Evolutionary conservation across 2,888 invertebrate genomes (phyloP).

Genomic region (Lycaena phlaeas): DNA sequence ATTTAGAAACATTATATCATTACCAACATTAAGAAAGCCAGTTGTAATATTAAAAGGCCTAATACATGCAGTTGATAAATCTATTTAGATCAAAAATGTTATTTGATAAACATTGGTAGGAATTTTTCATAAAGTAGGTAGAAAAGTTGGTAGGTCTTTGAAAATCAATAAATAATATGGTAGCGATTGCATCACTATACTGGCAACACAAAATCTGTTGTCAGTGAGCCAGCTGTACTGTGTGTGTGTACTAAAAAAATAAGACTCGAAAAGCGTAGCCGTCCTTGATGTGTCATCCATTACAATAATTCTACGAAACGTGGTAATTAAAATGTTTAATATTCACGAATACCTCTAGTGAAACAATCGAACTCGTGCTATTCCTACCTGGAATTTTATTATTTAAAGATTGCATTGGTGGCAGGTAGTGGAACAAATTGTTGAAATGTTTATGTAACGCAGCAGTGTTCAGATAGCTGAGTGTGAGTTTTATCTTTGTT

Average conservation of each 20-base stretch:
- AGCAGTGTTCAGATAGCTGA: slow-evolving; percentile 54
- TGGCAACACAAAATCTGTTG: slow-evolving; percentile 51
- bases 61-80: too few species aligned
- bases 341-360: slow-evolving; percentile 1
- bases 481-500: slow-evolving; percentile 58
- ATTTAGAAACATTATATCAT: too few species aligned
- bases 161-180: slow-evolving; percentile 19
- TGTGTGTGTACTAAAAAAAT: slow-evolving; percentile 51
- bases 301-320: slow-evolving; percentile 48
- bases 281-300: slow-evolving; percentile 70
- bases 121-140: too few species aligned
- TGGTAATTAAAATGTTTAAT: slow-evolving; percentile 28
- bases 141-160: slow-evolving; percentile 4
- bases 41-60: too few species aligned
- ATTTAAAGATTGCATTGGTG: slow-evolving; percentile 29
- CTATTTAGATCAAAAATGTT: too few species aligned
- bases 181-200: slow-evolving; percentile 13
- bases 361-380: background rate
- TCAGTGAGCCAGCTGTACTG: slow-evolving; percentile 62
- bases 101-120: too few species aligned
- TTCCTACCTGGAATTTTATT: background rate
- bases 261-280: slow-evolving; percentile 50
- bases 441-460: slow-evolving; percentile 69
- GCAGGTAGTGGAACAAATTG: slow-evolving; percentile 45
- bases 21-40: too few species aligned